phyloP scores from a whole-genome alignment of 2,113 vertebrate genomes.

The Osmerus mordax region DNA sequence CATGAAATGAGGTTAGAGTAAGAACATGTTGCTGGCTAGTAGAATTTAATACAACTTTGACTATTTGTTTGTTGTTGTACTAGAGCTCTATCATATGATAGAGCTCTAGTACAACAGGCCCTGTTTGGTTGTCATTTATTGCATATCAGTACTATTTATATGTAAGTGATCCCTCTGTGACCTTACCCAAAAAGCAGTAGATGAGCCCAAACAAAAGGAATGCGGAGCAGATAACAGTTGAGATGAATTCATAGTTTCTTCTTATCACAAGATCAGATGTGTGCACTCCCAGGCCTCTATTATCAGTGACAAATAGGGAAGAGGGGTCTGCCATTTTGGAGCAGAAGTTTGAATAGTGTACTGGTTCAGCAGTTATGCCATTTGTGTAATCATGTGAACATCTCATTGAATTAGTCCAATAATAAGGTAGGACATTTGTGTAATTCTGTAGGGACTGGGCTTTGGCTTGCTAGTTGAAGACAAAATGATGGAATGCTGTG shows the following conservation, averaged over 20 bases:
- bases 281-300: slow-evolving; percentile 58
- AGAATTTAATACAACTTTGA: not conserved
- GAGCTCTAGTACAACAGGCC: not conserved
- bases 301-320: slow-evolving; percentile 59
- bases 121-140: not conserved
- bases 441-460: slow-evolving; percentile 14
- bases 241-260: slow-evolving; percentile 72
- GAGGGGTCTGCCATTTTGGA: slow-evolving; percentile 63
- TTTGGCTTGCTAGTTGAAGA: slow-evolving; percentile 35
- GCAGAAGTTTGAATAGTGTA: not conserved
- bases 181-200: slow-evolving; percentile 85
- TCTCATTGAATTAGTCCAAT: not conserved
- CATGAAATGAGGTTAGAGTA: not conserved
- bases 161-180: not conserved
- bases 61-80: not conserved
- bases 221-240: slow-evolving; percentile 75
- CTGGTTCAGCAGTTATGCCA: slow-evolving; percentile 4
- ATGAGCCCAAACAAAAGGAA: slow-evolving; percentile 80
- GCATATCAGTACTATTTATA: not conserved
- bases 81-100: not conserved
- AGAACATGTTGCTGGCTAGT: not conserved
- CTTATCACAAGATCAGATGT: slow-evolving; percentile 71
- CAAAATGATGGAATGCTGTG: slow-evolving; percentile 5
- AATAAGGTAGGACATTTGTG: not conserved
- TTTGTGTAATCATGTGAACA: not conserved